Percentiles rank a stretch among this genome's conserved stretches.
phyloP scores from a whole-genome alignment of 2,113 vertebrate species.

The Euleptes europaea region DNA sequence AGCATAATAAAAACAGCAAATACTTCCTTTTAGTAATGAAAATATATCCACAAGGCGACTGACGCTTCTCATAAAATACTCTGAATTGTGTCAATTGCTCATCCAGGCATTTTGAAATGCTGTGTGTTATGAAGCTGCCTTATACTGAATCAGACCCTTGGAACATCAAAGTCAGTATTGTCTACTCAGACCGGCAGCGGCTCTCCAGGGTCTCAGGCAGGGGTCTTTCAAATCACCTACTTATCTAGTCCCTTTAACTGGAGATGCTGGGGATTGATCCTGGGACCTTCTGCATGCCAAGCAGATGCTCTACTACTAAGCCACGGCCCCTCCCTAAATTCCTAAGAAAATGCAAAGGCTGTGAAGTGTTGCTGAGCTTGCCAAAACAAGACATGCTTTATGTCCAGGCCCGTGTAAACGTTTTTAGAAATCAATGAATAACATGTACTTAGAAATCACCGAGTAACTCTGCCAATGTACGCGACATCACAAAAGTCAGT shows the following conservation, averaged over 20 bases:
- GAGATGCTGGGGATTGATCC: too few species aligned
- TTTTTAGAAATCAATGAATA: background rate
- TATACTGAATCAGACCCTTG: too few species aligned
- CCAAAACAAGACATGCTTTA: background rate
- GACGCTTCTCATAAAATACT: background rate
- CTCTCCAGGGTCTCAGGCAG: too few species aligned
- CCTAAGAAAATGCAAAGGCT: background rate
- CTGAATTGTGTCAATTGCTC: fast-evolving
- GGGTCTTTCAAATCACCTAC: too few species aligned
- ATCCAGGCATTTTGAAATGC: background rate
- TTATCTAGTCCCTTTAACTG: too few species aligned
- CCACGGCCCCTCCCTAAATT: too few species aligned
- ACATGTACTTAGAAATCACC: background rate
- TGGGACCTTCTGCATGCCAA: too few species aligned
- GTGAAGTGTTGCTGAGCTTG: background rate
- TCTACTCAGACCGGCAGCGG: too few species aligned
- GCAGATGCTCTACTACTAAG: too few species aligned
- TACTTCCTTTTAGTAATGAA: background rate
- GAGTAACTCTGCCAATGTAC: background rate
- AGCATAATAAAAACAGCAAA: background rate
- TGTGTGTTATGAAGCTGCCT: too few species aligned
- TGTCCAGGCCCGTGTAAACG: background rate
- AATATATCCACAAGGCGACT: background rate
- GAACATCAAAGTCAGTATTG: too few species aligned
- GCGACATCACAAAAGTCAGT: background rate